Evolutionary conservation across 2,888 invertebrate genomes (phyloP).

Genomic region (Scelioninae gen. 1): DNA sequence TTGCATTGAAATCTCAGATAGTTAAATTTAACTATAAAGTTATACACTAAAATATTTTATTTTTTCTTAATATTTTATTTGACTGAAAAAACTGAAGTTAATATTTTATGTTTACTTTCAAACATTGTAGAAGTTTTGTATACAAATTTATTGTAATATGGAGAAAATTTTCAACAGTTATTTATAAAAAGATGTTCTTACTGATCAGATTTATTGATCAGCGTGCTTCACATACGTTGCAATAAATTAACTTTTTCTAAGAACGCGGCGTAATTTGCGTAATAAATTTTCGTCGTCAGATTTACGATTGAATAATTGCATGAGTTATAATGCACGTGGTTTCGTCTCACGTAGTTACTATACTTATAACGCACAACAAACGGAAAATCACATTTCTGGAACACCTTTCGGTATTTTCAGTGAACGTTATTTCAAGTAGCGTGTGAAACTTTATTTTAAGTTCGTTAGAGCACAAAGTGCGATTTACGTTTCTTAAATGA

Average conservation of each 20-base stretch:
- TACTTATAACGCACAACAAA: not conserved
- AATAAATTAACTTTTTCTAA: conserved; percentile 41
- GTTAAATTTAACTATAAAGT: not conserved
- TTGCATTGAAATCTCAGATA: not conserved
- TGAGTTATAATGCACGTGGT: conserved; percentile 17
- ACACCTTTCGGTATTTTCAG: too few species aligned
- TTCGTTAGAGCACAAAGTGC: not conserved
- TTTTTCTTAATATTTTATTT: too few species aligned
- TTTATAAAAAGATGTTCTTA: conserved; percentile 5
- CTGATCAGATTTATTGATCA: conserved; percentile 38
- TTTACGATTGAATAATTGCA: conserved; percentile 50
- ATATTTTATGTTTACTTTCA: too few species aligned
- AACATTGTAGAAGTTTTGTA: too few species aligned
- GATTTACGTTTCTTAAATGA: not conserved
- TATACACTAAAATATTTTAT: not conserved
- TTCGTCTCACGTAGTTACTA: not conserved
- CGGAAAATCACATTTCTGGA: not conserved
- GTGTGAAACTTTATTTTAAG: not conserved
- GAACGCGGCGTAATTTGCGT: conserved; percentile 33
- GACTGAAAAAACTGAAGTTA: too few species aligned
- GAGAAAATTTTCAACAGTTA: not conserved
- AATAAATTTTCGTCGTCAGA: conserved; percentile 47
- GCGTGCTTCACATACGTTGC: conserved; percentile 16
- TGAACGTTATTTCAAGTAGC: too few species aligned
- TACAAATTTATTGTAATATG: not conserved